These are phyloP conservation scores for Momotus momota DNA, from an alignment of 2,797 vertebrate genomes.

Conservation along the genomic window DNA sequence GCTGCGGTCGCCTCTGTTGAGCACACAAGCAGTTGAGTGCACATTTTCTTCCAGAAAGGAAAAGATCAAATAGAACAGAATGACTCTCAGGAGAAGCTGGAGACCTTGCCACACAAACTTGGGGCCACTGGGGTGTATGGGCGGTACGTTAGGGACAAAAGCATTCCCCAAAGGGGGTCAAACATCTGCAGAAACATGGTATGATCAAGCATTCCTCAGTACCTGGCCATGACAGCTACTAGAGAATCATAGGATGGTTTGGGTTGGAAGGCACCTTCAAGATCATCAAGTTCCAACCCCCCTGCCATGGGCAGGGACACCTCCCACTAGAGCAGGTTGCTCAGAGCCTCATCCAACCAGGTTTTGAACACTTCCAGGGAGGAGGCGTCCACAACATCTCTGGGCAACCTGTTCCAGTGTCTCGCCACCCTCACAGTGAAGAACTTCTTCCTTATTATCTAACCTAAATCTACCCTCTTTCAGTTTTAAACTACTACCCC, in stretches of 20 bases:
- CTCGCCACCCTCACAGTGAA: background rate
- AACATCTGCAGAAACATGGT: background rate
- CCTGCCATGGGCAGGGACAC: background rate
- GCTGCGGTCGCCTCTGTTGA: background rate
- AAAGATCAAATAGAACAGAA: background rate
- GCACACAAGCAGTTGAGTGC: background rate
- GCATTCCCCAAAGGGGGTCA: background rate
- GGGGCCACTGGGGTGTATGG: background rate
- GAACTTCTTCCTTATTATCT: background rate
- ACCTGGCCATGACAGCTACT: background rate
- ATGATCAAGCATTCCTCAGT: background rate
- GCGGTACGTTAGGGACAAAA: background rate
- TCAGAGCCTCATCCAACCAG: background rate
- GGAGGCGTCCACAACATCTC: background rate
- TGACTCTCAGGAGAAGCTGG: background rate
- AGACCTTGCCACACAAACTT: background rate
- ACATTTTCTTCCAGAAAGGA: background rate
- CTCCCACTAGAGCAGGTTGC: background rate
- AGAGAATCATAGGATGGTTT: background rate
- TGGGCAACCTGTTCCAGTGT: background rate
- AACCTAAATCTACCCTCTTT: background rate
- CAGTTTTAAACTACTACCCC: background rate
- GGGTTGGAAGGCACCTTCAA: too few relatives aligned
- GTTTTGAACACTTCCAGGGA: background rate
- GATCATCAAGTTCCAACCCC: background rate